phyloP scores from a whole-genome alignment of 2,113 vertebrate genomes.

The Seriola aureovittata region DNA sequence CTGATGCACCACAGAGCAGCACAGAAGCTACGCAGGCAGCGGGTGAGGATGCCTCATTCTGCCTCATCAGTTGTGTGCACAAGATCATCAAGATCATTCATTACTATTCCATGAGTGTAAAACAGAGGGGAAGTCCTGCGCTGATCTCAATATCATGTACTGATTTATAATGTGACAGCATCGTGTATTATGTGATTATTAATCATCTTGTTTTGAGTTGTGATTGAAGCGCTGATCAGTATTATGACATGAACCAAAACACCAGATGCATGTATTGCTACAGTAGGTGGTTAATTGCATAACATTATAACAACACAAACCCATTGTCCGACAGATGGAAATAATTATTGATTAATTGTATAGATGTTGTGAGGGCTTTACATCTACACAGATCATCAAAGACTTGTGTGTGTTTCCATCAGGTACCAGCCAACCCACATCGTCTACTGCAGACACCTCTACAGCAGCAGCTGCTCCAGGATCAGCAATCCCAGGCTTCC shows the following conservation, averaged over 20 bases:
- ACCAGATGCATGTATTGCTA: not conserved
- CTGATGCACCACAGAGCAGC: conserved; percentile 70
- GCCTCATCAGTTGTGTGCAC: not conserved
- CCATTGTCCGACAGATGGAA: not conserved
- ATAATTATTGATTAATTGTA: not conserved
- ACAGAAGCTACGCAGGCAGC: conserved; percentile 72
- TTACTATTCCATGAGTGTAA: not conserved
- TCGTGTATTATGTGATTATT: not conserved
- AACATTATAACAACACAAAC: not conserved
- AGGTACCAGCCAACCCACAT: conserved; percentile 72
- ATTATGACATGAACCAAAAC: not conserved
- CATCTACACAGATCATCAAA: not conserved
- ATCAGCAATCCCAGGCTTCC: conserved; percentile 85
- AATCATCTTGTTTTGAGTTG: not conserved
- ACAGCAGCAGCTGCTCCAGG: conserved; percentile 69
- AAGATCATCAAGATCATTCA: not conserved
- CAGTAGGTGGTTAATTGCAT: not conserved
- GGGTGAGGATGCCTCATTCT: conserved; percentile 61
- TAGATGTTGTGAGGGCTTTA: not conserved
- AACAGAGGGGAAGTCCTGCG: not conserved
- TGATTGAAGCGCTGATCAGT: not conserved
- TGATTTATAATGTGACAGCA: not conserved
- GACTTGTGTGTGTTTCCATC: conserved; percentile 4
- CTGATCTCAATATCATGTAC: not conserved
- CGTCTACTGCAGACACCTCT: conserved; percentile 64